Base-by-base conservation (phyloP, 2,797 vertebrate species). In the Oreortyx pictus region DNA sequence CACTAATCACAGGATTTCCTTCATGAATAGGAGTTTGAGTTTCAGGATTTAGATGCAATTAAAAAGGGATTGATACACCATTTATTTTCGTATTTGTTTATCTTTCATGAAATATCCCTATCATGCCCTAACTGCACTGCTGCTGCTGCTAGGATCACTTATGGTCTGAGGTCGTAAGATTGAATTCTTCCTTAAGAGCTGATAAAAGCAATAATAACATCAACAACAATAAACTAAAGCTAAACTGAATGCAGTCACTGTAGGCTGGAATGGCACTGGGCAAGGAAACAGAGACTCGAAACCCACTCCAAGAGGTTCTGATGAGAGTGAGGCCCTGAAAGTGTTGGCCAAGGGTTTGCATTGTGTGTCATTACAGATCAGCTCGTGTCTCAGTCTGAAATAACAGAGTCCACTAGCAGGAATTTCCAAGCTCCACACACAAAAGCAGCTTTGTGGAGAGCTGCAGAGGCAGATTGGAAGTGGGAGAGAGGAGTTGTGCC, bases 1-100 rank as follows among this genome's bases (percentile, higher is more conserved):
- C 80, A 31, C 72, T 95, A 90, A 95, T 83, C 41, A 49, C 70
- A 89, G 87, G 86, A 83, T 95, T 89, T 72, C 80, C 93, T 92
- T 94, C 80, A 64, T 86, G 94, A 96, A 88, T 92, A 96, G 95
- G 79, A 94, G 84, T 87, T 87, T 82, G 89, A 94, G 84, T 95
- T 93, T 67, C 79, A 81, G 67, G 73, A 64, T 80, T 94, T 50
- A 95, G 90, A 22, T 57, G 61, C 67, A 78, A 89, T 61, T 86
- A 88, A 95, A 89, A 93, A 87, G 88, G 89, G 85, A 88, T 84
- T 86, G 64, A 87, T 68, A 61, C 33, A 12, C 89, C 87, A 47
- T 92, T 80, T 33, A 37, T n/a, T 54, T 90, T 89, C 95, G 92
- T 82, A 94, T 95, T 92, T 94, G 71, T 95, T 94, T 96, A 74